Evolutionary conservation across 2,888 invertebrate genomes (phyloP).

Genomic region (Oscheius sp.): DNA sequence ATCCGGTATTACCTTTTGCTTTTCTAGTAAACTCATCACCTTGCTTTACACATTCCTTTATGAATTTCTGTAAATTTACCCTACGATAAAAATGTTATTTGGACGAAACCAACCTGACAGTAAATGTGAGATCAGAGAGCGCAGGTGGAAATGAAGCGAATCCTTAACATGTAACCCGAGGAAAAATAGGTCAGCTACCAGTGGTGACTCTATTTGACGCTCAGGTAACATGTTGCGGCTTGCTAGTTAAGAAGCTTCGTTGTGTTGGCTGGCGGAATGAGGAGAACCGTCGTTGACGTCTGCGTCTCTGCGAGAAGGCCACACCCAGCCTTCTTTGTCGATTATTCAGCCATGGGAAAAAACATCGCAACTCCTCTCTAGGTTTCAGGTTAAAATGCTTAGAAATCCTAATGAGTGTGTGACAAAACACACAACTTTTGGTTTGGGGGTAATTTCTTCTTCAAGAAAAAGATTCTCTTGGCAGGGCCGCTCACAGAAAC

Average conservation of each 20-base stretch:
- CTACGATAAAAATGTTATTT: too few relatives aligned
- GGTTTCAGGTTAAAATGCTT: too few relatives aligned
- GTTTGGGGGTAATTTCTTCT: too few relatives aligned
- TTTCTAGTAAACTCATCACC: not conserved
- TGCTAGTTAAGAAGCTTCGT: not conserved
- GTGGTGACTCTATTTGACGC: constrained; percentile 22
- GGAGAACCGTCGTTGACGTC: constrained; percentile 6
- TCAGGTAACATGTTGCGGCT: constrained; percentile 15
- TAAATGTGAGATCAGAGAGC: too few relatives aligned
- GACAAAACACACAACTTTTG: too few relatives aligned
- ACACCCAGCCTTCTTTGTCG: constrained; percentile 19
- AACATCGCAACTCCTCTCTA: not conserved
- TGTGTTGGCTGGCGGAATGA: not conserved
- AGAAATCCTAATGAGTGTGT: too few relatives aligned
- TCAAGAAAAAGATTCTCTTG: too few relatives aligned
- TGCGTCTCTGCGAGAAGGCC: constrained; percentile 22
- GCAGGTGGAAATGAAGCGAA: not conserved
- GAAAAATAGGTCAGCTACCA: constrained; percentile 13
- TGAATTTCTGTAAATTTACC: too few relatives aligned
- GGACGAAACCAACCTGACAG: too few relatives aligned
- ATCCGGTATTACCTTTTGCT: too few relatives aligned
- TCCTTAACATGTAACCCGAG: constrained; percentile 18
- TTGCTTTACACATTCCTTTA: too few relatives aligned
- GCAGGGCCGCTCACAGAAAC: too few relatives aligned
- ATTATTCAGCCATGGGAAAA: constrained; percentile 19